Evolutionary conservation across 2,113 vertebrate species (phyloP).

Genomic region (Dicrurus megarhynchus): DNA sequence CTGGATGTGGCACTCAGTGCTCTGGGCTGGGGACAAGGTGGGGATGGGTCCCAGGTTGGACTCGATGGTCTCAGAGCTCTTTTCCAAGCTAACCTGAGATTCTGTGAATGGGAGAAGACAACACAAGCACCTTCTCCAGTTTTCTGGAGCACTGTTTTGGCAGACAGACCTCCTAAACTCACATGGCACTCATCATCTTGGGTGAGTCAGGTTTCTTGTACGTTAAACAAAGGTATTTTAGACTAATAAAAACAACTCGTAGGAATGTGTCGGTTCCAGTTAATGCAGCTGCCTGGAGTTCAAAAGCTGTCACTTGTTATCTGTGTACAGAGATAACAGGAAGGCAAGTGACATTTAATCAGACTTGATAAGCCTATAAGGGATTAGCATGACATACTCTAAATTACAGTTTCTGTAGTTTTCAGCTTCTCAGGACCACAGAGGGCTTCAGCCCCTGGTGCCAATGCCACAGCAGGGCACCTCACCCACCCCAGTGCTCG

Average conservation of each 20-base stretch:
- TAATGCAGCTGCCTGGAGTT: background rate
- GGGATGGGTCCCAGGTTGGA: background rate
- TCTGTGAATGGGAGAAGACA: background rate
- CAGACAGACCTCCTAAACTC: background rate
- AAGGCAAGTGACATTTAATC: background rate
- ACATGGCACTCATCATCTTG: background rate
- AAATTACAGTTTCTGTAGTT: background rate
- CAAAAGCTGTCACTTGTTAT: background rate
- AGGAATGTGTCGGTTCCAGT: background rate
- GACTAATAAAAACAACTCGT: background rate
- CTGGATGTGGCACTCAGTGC: background rate
- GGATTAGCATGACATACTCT: background rate
- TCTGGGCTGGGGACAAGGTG: background rate
- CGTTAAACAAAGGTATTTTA: background rate
- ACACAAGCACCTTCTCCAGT: background rate
- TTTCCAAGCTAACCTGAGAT: background rate
- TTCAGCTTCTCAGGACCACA: background rate
- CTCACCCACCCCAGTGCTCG: background rate
- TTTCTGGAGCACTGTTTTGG: background rate
- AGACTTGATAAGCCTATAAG: background rate
- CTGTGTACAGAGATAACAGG: background rate
- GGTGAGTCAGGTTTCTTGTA: background rate
- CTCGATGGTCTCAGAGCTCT: background rate
- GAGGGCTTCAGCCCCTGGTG: rapidly evolving
- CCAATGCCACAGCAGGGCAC: background rate